Evolutionary conservation across 2,888 invertebrate genomes (phyloP).

Genomic region (Acleris holmiana): DNA sequence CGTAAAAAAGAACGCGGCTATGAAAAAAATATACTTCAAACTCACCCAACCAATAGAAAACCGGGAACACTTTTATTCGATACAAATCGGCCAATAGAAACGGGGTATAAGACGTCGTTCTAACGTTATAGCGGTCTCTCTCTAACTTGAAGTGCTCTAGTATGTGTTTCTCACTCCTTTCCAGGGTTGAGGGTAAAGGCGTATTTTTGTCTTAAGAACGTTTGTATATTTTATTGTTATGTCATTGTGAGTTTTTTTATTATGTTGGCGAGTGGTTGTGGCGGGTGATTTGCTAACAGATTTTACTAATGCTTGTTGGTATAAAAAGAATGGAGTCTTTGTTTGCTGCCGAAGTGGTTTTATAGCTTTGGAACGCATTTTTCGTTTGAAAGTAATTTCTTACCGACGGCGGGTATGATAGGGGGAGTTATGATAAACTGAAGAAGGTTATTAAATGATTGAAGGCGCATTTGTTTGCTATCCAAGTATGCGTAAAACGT

Average conservation of each 20-base stretch:
- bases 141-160: slow-evolving; percentile 48
- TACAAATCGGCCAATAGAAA: slow-evolving; percentile 65
- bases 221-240: slow-evolving; percentile 41
- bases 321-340: slow-evolving; percentile 20
- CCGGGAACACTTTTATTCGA: slow-evolving; percentile 60
- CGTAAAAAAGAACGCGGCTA: slow-evolving; percentile 55
- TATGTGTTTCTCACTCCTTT: slow-evolving; percentile 41
- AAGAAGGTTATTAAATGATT: not conserved
- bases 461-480: not conserved
- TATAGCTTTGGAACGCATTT: not conserved
- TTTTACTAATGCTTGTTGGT: slow-evolving; percentile 27
- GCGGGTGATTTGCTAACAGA: slow-evolving; percentile 44
- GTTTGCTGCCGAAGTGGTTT: slow-evolving; percentile 21
- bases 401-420: not conserved
- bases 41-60: slow-evolving; percentile 52
- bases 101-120: slow-evolving; percentile 58
- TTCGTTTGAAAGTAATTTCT: not conserved
- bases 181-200: slow-evolving; percentile 39
- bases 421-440: not conserved
- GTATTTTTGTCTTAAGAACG: slow-evolving; percentile 49
- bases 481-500: not conserved
- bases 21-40: slow-evolving; percentile 50
- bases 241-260: slow-evolving; percentile 49
- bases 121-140: slow-evolving; percentile 55
- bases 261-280: slow-evolving; percentile 46